Evolutionary conservation across 2,797 vertebrate species (phyloP), one percentile per base, ranked within the genome.

Genomic region (Catamblyrhynchus diadema): DNA sequence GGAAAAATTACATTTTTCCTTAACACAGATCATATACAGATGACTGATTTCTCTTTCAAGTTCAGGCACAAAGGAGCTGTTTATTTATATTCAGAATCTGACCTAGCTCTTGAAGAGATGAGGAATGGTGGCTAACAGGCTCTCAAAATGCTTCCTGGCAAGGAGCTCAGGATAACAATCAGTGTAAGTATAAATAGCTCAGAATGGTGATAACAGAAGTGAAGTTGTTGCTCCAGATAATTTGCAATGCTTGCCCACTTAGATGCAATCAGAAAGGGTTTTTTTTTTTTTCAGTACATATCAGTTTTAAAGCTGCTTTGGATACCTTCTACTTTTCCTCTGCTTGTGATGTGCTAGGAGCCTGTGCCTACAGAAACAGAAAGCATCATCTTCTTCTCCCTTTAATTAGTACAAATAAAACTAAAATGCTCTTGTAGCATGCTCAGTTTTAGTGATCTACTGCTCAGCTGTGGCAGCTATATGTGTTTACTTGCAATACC

Each of bases 31-130:
- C 90, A 88, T 97, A 93, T 91, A 96, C 90, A 98, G 96, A 97
- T 97, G 95, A 98, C 95, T 98, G 97, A 97, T 97, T 97, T 96
- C 81, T 95, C 93, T 98, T 98, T 97, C 94, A 97, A 97, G 91
- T 97, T 97, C 86, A 97, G 96, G 87, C 92, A 95, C 83, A 93
- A 96, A 97, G 88, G 78, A 90, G 59, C 70, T 97, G 96, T 97
- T 98, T 93, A 85, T 81, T 70, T 89, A 48, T 81, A 88, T 79
- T 96, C 91, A 96, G 84, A 93, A 96, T 96, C 92, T 97, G 96
- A 97, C 96, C 93, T 88, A 85, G 92, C 93, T 96, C 88, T 95
- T 74, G 86, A 94, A 97, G 81, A 77, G 84, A 78, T 95, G 94
- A 95, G 51, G 30, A 91, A 86, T 79, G 66, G 90, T 62, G 66